Conservation (phyloP, 2,797 vertebrate genomes). For the Lophotriccus pileatus region DNA sequence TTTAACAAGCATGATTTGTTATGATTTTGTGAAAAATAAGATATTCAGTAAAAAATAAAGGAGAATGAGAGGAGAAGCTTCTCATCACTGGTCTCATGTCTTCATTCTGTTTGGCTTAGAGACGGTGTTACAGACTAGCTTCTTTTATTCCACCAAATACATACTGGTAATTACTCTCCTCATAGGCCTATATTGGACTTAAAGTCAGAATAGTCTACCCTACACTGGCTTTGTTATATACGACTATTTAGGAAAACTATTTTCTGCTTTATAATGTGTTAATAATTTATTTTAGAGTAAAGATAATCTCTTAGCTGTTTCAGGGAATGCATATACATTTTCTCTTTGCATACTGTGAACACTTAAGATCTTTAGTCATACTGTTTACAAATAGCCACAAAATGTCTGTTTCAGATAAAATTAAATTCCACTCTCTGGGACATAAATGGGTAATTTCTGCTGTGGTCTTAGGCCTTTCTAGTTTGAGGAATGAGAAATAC, state of each 20-base stretch:
- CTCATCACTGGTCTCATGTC: background rate
- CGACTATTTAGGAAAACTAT: background rate
- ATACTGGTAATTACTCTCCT: background rate
- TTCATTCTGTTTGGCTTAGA: background rate
- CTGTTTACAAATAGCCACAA: background rate
- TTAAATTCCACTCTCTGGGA: background rate
- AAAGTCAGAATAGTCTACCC: background rate
- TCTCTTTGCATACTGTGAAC: background rate
- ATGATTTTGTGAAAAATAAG: background rate
- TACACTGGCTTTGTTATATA: background rate
- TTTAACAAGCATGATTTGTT: background rate
- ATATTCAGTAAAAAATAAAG: background rate
- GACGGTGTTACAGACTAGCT: background rate
- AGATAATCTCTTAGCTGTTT: background rate
- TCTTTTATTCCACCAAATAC: background rate
- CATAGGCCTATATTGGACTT: background rate
- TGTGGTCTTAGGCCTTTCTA: background rate
- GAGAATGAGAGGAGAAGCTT: background rate
- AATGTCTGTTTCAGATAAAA: background rate
- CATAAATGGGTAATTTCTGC: background rate
- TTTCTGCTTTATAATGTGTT: background rate
- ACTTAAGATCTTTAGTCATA: background rate
- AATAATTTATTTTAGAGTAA: background rate
- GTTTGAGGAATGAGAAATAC: background rate
- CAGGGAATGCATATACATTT: background rate